Conservation (phyloP, 2,113 vertebrate genomes). For the Spizaetus ornatus region DNA sequence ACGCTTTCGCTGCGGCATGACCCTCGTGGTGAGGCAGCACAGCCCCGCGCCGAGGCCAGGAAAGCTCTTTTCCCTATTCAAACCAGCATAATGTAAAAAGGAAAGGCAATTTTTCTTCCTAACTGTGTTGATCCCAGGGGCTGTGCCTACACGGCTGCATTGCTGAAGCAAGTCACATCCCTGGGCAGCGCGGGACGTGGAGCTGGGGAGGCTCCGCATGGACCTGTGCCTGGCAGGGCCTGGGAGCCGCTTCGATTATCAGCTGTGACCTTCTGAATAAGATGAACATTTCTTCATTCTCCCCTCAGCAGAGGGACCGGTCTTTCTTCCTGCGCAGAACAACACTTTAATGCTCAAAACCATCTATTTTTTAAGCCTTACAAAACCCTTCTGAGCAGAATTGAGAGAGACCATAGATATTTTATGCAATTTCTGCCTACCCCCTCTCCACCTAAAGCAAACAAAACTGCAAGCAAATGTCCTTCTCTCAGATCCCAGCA, state of each 20-base stretch:
- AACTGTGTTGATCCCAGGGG: not conserved
- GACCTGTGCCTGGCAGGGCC: not conserved
- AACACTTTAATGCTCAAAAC: accelerated
- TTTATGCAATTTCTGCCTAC: not conserved
- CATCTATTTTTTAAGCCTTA: not conserved
- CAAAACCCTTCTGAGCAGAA: not conserved
- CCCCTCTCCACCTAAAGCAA: not conserved
- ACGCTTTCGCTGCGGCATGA: accelerated
- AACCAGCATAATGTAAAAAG: accelerated
- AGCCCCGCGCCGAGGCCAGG: not conserved
- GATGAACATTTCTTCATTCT: not conserved
- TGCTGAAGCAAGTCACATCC: not conserved
- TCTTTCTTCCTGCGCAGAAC: not conserved
- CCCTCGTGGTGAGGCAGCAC: not conserved
- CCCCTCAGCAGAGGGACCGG: not conserved
- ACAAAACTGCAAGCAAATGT: not conserved
- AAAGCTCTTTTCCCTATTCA: not conserved
- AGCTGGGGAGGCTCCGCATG: accelerated
- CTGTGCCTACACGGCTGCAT: accelerated
- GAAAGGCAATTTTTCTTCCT: not conserved
- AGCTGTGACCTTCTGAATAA: accelerated
- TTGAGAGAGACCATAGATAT: not conserved
- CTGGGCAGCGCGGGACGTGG: not conserved
- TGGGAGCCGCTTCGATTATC: accelerated
- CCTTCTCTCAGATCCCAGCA: not conserved